Evolutionary conservation across 2,888 invertebrate genomes (phyloP).

Genomic region (Drosophila paranaensis): DNA sequence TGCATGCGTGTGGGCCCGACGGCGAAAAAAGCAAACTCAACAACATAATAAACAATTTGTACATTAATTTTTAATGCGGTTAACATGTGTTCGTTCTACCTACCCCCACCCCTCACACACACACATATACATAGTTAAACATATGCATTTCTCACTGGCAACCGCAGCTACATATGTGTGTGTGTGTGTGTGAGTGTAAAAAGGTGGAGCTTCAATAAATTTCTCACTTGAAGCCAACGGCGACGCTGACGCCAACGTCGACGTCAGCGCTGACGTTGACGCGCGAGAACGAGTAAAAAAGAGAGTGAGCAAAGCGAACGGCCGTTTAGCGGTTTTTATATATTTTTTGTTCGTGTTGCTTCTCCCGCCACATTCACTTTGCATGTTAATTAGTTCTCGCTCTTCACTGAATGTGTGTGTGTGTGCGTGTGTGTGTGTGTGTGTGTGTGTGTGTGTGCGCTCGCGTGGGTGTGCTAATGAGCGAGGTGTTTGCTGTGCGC

Average conservation of each 20-base stretch:
- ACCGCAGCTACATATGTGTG: conserved; percentile 40
- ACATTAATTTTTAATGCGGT: conserved; percentile 79
- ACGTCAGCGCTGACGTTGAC: conserved; percentile 23
- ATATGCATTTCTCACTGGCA: conserved; percentile 40
- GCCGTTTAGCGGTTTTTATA: conserved; percentile 40
- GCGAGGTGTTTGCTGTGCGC: conserved; percentile 61
- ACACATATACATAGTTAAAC: not conserved
- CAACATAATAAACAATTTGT: conserved; percentile 80
- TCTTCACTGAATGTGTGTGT: conserved; percentile 38
- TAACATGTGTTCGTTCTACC: conserved; percentile 71
- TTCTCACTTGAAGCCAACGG: conserved; percentile 66
- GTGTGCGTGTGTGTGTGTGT: conserved; percentile 14
- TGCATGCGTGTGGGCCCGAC: conserved; percentile 51
- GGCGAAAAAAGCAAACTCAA: conserved; percentile 55
- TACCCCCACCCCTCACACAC: conserved; percentile 14
- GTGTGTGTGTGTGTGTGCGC: conserved; percentile 28
- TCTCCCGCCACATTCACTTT: conserved; percentile 58
- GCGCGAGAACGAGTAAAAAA: conserved; percentile 41
- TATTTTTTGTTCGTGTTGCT: conserved; percentile 33
- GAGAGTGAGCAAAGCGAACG: conserved; percentile 39
- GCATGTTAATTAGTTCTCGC: conserved; percentile 75
- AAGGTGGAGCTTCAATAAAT: conserved; percentile 77
- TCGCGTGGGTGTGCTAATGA: conserved; percentile 68
- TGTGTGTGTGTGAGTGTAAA: conserved; percentile 51
- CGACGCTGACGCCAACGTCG: conserved; percentile 29